A percentile compares a stretch with the other conserved stretches of the same genome.
Conservation (phyloP, 1,140 invertebrate species). For the Heterodera carotae region DNA sequence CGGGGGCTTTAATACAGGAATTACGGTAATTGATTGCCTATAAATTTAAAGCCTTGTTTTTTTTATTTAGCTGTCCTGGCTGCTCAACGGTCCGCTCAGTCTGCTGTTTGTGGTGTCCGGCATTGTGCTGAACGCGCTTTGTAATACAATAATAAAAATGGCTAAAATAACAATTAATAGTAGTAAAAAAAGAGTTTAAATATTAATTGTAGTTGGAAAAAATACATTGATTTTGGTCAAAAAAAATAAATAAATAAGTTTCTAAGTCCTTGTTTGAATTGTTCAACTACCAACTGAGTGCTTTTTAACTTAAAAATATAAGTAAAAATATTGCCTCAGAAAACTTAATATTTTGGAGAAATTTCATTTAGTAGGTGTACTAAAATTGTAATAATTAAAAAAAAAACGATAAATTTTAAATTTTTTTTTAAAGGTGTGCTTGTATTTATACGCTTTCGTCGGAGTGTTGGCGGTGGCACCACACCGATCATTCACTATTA, state of each 20-base stretch:
- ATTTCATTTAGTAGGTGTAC: too few species aligned
- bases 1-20: not conserved
- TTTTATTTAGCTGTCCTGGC: constrained; percentile 44
- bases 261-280: too few species aligned
- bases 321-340: too few species aligned
- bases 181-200: too few species aligned
- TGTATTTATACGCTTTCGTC: constrained; percentile 53
- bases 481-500: constrained; percentile 63
- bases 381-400: too few species aligned
- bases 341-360: too few species aligned
- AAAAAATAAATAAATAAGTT: not conserved
- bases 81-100: constrained; percentile 61
- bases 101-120: constrained; percentile 55
- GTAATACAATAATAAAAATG: constrained; percentile 33
- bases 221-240: too few species aligned
- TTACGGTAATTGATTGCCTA: not conserved
- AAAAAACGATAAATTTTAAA: too few species aligned
- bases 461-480: constrained; percentile 27
- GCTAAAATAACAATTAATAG: too few species aligned
- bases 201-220: too few species aligned
- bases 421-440: not conserved
- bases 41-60: not conserved
- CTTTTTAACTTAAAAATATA: too few species aligned
- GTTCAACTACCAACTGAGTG: too few species aligned
- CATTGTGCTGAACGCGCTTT: constrained; percentile 57